Conservation (phyloP, 2,797 vertebrate genomes). For the Thamnophis elegans region DNA sequence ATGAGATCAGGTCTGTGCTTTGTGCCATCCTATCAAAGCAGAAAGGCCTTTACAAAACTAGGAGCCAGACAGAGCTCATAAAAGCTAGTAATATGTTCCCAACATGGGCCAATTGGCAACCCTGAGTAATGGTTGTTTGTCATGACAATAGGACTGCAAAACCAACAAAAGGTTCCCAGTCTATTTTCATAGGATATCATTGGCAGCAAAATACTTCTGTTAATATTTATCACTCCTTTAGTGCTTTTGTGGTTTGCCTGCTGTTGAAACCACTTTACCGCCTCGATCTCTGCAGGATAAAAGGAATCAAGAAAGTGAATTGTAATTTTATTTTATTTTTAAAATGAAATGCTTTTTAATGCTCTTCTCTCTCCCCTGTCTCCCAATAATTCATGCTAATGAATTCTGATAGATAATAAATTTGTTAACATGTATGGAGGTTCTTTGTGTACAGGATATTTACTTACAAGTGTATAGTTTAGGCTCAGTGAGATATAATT, state of each 20-base stretch:
- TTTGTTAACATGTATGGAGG: background rate
- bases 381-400: background rate
- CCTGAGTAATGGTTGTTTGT: background rate
- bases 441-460: background rate
- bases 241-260: background rate
- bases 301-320: conserved; percentile 3
- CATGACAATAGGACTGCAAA: conserved; percentile 23
- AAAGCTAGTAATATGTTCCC: conserved; percentile 39
- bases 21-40: conserved; percentile 53
- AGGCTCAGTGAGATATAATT: background rate
- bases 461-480: background rate
- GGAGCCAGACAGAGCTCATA: conserved; percentile 34
- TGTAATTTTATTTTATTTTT: background rate
- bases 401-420: background rate
- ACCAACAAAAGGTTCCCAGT: conserved; percentile 19
- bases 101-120: conserved; percentile 21
- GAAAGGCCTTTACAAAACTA: conserved; percentile 41
- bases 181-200: background rate
- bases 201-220: conserved; percentile 35
- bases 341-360: background rate
- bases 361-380: background rate
- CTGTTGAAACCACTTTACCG: background rate
- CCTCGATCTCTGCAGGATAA: conserved; percentile 1
- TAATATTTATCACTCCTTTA: conserved; percentile 35
- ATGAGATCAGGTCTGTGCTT: conserved; percentile 51